Percentiles rank a stretch among this genome's conserved stretches.
These are phyloP conservation scores for Prosapia bicincta DNA, from an alignment of 2,888 invertebrate species.

Conservation along the genomic window DNA sequence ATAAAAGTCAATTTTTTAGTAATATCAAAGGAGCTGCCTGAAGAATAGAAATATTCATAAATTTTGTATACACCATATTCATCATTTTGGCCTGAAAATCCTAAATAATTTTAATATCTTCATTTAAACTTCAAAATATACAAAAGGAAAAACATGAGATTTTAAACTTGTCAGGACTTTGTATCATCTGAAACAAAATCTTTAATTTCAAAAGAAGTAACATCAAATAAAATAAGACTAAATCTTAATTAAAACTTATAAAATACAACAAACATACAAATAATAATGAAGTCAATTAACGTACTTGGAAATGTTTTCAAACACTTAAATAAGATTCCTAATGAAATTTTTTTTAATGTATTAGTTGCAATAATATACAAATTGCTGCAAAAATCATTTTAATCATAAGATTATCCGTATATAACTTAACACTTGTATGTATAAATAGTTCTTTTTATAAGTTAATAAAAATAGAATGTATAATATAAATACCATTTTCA, in stretches of 20 bases:
- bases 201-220: neutral
- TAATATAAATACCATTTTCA: neutral
- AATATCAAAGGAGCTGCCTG: too few relatives aligned
- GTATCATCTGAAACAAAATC: too few relatives aligned
- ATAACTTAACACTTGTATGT: too few relatives aligned
- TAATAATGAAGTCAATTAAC: neutral
- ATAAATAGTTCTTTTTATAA: neutral
- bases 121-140: too few relatives aligned
- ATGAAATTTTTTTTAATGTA: neutral
- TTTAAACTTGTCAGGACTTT: too few relatives aligned
- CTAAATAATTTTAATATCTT: too few relatives aligned
- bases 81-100: too few relatives aligned
- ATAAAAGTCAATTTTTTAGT: too few relatives aligned
- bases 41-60: too few relatives aligned
- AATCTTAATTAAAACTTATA: neutral
- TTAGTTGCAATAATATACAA: neutral
- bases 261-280: neutral
- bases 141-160: too few relatives aligned
- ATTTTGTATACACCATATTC: too few relatives aligned
- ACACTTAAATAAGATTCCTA: neutral
- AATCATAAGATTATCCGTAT: neutral
- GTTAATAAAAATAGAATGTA: neutral
- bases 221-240: neutral
- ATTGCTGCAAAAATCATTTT: neutral
- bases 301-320: neutral